Evolutionary conservation across 1,140 invertebrate genomes (phyloP), one percentile per base, ranked within the genome.

Genomic region (Orius insidiosus): DNA sequence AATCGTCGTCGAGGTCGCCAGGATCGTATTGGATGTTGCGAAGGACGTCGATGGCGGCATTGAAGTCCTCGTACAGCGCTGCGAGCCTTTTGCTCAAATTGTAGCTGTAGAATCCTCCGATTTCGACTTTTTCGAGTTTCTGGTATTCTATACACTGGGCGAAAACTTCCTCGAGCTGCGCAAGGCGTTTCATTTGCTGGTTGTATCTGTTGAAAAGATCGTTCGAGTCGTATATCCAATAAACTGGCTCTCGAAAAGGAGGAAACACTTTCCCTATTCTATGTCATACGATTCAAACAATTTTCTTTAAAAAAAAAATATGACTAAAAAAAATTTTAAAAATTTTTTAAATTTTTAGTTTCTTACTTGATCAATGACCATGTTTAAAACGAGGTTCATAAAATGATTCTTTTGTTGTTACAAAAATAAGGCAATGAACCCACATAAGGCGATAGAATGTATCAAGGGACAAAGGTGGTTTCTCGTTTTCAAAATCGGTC

Each of bases 91-190:
- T 56, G 57, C 65, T 67, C 10, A 86, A 64, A 37, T 64, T 68
- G 56, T 77, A 75, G 11, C 83, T 81, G 59, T 78, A 72, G 10
- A 85, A 65, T 1, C 85, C 83, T 42, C 76, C 78, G 49, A 89
- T 72, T 63, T 90, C 86, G 6, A 89, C 71, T 60, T 83, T 85
- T 62, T 90, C 87, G 41, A 92, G 59, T 59, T 87, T 88, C n/a
- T 78, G 59, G 56, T 87, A 87, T 60, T 90, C 85, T 4, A 75
- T 61, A 0, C 76, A 75, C 0, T 76, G 74, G 35, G 78, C 70
- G 50, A 88, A 24, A 30, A 30, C 15, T 16, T 40, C 30, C 33
- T 43, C 41, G 5, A 43, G 18, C 14, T 43, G 41, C 41, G 18
- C 31, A n/a, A 42, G 16, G 13, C 32, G 30, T 37, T 43, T 39